These are phyloP conservation scores for Sycophila texana DNA, from an alignment of 2,888 invertebrate species.

Conservation along the genomic window DNA sequence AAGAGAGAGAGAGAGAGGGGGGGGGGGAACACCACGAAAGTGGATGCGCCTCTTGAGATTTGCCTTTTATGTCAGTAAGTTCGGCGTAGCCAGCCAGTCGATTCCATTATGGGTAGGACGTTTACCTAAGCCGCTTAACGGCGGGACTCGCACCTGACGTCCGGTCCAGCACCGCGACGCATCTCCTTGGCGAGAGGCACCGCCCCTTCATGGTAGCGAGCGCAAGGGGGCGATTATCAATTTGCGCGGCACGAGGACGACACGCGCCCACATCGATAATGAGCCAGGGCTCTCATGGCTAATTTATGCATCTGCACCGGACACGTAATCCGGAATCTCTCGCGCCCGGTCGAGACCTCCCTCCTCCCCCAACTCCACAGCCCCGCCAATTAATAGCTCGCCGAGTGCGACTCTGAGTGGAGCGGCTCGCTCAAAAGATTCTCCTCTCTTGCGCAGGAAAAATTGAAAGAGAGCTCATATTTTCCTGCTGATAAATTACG, in stretches of 20 bases:
- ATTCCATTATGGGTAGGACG: constrained; percentile 37
- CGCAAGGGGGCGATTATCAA: constrained; percentile 39
- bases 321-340: constrained; percentile 49
- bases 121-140: constrained; percentile 43
- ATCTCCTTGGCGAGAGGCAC: background rate
- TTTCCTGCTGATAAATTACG: too few species aligned
- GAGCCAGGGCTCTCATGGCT: constrained; percentile 59
- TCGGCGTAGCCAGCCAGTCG: background rate
- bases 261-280: constrained; percentile 63
- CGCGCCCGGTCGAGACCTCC: background rate
- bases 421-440: background rate
- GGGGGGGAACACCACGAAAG: background rate
- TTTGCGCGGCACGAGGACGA: constrained; percentile 20
- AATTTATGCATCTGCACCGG: constrained; percentile 62
- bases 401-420: background rate
- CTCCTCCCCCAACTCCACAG: too few species aligned
- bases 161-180: background rate
- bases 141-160: constrained; percentile 34
- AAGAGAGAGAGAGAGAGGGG: background rate
- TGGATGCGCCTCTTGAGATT: constrained; percentile 10
- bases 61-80: background rate
- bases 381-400: background rate
- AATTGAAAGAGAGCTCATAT: too few species aligned
- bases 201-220: constrained; percentile 13
- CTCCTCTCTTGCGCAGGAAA: background rate